Base-by-base conservation (phyloP, 1,140 invertebrate species). In the Carposina sasakii region DNA sequence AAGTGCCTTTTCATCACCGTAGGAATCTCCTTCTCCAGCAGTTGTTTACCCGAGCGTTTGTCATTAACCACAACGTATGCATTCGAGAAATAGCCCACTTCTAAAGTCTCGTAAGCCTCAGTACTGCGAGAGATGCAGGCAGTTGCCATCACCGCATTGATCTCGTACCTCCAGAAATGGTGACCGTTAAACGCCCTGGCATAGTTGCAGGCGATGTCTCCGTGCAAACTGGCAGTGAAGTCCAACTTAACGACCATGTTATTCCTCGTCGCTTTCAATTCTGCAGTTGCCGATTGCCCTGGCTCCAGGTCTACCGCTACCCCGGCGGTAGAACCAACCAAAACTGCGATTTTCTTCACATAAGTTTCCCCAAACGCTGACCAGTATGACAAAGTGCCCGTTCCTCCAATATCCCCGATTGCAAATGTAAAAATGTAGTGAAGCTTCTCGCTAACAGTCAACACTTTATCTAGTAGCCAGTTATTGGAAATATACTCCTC, bases 111-210 rank as follows among this genome's bases (percentile, higher is more conserved):
- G n/a, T n/a, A n/a, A n/a, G n/a, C n/a, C n/a, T n/a, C n/a, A n/a
- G n/a, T n/a, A n/a, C n/a, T n/a, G n/a, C n/a, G n/a, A n/a, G n/a
- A 50, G 10, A 72, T 6, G 2, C 46, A 49, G 2, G 37, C 63
- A 0, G 45, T 42, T 1, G 22, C 8, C 52, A 69, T 56, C 2
- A 76, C 46, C 0, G 36, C 37, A 6, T 57, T 42, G 3, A 76
- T 39, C 19, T 56, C 50, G 12, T 71, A 43, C 5, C 46, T 48
- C 67, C 67, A 71, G 60, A 69, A 72, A 28, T 63, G 60, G 37
- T 72, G 67, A 17, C 54, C 65, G 19, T 48, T 61, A 54, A 54
- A 62, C 1, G 16, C 13, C 0, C 55, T 47, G 1, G 45, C 21
- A 33, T 64, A 76, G 50, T 72, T 71, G 6, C 58, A 46, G 41